Base-by-base conservation (phyloP, 2,797 vertebrate genomes). In the Microtus obscurus region DNA sequence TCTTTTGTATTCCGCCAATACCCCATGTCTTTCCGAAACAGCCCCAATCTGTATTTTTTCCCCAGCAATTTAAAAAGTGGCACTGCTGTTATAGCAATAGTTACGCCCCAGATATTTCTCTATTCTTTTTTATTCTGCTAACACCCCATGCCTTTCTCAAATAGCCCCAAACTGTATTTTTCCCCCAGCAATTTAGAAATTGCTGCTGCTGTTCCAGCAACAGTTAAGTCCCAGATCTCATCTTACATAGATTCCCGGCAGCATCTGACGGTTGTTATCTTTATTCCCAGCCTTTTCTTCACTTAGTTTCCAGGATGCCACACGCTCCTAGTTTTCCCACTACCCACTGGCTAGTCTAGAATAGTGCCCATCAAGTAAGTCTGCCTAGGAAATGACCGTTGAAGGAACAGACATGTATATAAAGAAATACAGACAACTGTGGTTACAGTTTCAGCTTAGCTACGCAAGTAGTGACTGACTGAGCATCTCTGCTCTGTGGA, bases 11-110 rank as follows among this genome's bases (percentile, higher is more conserved):
- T 74, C n/a, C 21, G 92, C 19, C 48, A 82, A 14, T 71, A 48
- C 45, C 19, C 51, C 29, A 0, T 82, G 82, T 74, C 90, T 96
- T 95, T 94, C 88, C 74, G 87, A 97, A 97, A 95, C 13, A 73
- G n/a, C 40, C 23, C 21, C 59, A 71, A 17, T 92, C 76, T 95
- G 48, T 88, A 48, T 27, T 56, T 76, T 88, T 14, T 11, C 21
- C 16, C 81, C 13, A 81, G 69, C 80, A 56, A 90, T 25, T 56
- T 96, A 86, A 69, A 95, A 77, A 94, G 74, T 93, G 61, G 34
- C 71, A 40, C 51, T 95, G 93, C 67, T 91, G 61, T 74, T n/a
- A 34, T 17, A 27, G 37, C 21, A 63, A 65, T 0, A 51, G 53
- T 76, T 74, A 71, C 40, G 29, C 80, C 78, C 87, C 69, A 83